Conservation (phyloP, 1,140 invertebrate species). For the Drosophila sechellia region DNA sequence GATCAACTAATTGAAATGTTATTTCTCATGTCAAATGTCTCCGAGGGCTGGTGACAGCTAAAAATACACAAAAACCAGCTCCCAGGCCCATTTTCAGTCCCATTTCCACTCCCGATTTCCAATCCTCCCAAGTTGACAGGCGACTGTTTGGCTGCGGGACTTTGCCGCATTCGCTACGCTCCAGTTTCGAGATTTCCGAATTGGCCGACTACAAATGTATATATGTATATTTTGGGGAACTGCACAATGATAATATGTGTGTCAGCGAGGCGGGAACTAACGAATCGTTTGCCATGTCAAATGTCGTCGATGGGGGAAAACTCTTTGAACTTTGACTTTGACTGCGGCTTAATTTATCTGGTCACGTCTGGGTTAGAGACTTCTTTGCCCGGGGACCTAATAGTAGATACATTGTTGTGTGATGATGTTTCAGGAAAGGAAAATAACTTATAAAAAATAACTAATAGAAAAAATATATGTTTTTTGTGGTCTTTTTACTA, state of each 20-base stretch:
- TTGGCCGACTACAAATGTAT: constrained; percentile 6
- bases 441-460: too few species aligned
- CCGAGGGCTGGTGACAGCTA: constrained; percentile 61
- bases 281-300: constrained; percentile 37
- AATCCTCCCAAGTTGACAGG: constrained; percentile 51
- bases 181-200: constrained; percentile 56
- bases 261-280: constrained; percentile 47
- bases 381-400: constrained; percentile 38
- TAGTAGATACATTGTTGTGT: constrained; percentile 26
- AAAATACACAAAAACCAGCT: constrained; percentile 54
- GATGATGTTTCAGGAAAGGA: too few species aligned
- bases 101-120: constrained; percentile 11
- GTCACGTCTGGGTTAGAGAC: constrained; percentile 39
- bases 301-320: constrained; percentile 48
- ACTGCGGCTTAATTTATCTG: constrained; percentile 56
- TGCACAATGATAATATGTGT: constrained; percentile 56
- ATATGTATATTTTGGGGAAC: constrained; percentile 19
- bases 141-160: constrained; percentile 69
- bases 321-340: constrained; percentile 74
- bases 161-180: constrained; percentile 58
- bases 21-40: constrained; percentile 70
- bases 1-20: constrained; percentile 75
- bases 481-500: background rate
- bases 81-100: constrained; percentile 29
- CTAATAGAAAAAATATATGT: too few species aligned